Conservation (phyloP, 1,140 invertebrate species). For the Pseudomyrmex gracilis region DNA sequence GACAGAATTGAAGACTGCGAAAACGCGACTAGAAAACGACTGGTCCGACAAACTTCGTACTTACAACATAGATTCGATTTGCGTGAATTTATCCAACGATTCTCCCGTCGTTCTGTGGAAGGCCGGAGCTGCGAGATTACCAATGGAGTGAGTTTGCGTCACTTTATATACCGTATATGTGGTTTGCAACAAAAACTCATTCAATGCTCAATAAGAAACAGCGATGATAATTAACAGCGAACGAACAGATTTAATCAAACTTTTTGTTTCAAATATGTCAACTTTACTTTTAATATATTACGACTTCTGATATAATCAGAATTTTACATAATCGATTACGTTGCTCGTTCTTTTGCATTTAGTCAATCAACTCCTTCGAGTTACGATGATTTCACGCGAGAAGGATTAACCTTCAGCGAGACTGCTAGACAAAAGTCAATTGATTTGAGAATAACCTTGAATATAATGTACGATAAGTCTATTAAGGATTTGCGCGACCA, state of each 20-base stretch:
- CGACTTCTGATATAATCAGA: not conserved
- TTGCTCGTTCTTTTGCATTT: conserved; percentile 47
- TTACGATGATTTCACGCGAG: conserved; percentile 90
- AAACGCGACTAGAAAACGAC: conserved; percentile 93
- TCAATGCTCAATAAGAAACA: not conserved
- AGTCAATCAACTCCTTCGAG: conserved; percentile 89
- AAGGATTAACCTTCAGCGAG: conserved; percentile 88
- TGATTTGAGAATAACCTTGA: conserved; percentile 87
- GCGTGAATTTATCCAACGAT: conserved; percentile 88
- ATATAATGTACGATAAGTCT: conserved; percentile 88
- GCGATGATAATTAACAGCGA: conserved; percentile 4
- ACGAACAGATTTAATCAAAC: not conserved
- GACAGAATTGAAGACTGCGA: conserved; percentile 90
- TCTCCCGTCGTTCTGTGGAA: conserved; percentile 89
- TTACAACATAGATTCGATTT: conserved; percentile 90
- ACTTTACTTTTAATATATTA: not conserved
- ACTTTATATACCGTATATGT: not conserved
- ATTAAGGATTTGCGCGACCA: conserved; percentile 90
- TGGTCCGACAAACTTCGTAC: conserved; percentile 96
- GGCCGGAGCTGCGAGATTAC: conserved; percentile 89
- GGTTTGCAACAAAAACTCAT: conserved; percentile 14
- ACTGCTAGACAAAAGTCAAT: conserved; percentile 88
- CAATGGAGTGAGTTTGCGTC: conserved; percentile 86
- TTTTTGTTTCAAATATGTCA: not conserved
- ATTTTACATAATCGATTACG: not conserved